These are phyloP conservation scores for Ptychochromis oligacanthus DNA, from an alignment of 2,113 vertebrate species.

Conservation along the genomic window DNA sequence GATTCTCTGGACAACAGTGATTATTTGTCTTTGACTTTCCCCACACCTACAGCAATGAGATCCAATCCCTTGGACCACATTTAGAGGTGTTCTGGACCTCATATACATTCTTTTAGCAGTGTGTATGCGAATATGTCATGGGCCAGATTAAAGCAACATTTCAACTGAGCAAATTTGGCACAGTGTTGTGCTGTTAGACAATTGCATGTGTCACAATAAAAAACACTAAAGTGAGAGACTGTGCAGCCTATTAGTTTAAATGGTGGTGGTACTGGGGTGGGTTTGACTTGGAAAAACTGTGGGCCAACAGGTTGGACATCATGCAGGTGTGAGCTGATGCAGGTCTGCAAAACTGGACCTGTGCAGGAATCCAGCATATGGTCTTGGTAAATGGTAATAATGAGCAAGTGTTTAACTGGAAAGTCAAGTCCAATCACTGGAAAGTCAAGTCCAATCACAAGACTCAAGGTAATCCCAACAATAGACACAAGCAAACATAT, in stretches of 20 bases:
- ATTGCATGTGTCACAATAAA: not conserved
- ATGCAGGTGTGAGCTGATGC: accelerated
- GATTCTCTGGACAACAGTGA: not conserved
- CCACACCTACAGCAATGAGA: not conserved
- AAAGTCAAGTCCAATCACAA: not conserved
- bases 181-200: not conserved
- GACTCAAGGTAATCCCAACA: too few species aligned
- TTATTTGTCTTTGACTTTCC: not conserved
- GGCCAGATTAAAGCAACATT: not conserved
- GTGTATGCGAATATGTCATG: too few species aligned
- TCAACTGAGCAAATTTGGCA: not conserved
- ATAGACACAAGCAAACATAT: too few species aligned
- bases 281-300: not conserved
- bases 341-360: not conserved
- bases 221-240: not conserved
- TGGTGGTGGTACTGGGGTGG: not conserved
- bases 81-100: not conserved
- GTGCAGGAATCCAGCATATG: not conserved
- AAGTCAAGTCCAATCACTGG: not conserved
- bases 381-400: not conserved
- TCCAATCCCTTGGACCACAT: not conserved
- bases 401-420: not conserved
- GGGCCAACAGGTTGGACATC: not conserved
- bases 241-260: not conserved
- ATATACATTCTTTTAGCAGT: not conserved